Conservation (phyloP, 2,888 invertebrate species). For the Galerucella pusilla region DNA sequence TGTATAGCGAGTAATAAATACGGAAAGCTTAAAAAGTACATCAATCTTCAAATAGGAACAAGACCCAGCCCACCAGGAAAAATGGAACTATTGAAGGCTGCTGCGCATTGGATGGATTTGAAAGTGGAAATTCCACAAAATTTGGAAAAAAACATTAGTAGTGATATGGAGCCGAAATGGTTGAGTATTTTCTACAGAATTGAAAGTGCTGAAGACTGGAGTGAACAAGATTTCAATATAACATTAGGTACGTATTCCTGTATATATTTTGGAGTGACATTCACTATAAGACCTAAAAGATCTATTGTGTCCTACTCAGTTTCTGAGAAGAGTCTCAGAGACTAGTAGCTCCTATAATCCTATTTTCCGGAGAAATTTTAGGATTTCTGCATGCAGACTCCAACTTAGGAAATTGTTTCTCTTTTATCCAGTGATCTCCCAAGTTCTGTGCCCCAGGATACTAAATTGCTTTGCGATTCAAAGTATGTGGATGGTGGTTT, state of each 20-base stretch:
- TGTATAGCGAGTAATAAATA: constrained; percentile 68
- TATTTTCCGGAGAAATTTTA: no score
- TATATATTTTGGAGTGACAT: background rate
- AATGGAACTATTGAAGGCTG: constrained; percentile 54
- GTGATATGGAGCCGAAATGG: constrained; percentile 57
- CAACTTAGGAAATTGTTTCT: no score
- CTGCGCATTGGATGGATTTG: constrained; percentile 54
- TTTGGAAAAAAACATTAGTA: constrained; percentile 46
- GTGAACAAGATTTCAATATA: constrained; percentile 33
- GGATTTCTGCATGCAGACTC: no score
- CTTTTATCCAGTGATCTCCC: no score
- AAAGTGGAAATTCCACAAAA: constrained; percentile 54
- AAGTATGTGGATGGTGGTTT: no score
- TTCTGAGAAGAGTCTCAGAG: no score
- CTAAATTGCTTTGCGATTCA: no score
- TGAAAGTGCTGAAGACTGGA: constrained; percentile 45
- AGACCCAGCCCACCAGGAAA: constrained; percentile 67
- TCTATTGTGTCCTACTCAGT: no score
- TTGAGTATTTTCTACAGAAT: constrained; percentile 56
- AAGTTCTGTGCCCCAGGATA: no score
- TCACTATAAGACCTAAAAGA: no score
- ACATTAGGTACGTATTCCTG: constrained; percentile 17
- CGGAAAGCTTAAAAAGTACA: constrained; percentile 67
- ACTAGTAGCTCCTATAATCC: no score
- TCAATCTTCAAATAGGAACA: constrained; percentile 67